Evolutionary conservation across 2,113 vertebrate genomes (phyloP), one percentile per base, ranked within the genome.

Genomic region (Calidris pugnax): DNA sequence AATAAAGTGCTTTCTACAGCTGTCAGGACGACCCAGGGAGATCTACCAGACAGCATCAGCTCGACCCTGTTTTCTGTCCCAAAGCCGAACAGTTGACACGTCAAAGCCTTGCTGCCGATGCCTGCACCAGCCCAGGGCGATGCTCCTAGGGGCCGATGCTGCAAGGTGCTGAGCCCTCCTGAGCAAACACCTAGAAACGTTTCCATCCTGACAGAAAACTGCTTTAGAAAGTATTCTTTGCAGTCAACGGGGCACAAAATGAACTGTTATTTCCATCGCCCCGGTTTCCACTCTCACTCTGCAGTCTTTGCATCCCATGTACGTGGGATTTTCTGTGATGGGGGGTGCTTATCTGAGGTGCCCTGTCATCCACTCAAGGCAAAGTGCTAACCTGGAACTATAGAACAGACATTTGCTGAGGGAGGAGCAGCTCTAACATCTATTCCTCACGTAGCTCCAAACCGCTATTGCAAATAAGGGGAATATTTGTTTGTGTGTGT

Each of bases 1-100:
- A 96, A 93, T 93, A 92, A 96, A 93, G 87, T 6, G n/a, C 93
- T 94, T 89, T 92, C 95, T 92, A 56, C 76, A 90, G 86, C 95
- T 96, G 95, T 96, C 95, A 94, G 91, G 89, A 93, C 3, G 45
- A 95, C 81, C 85, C 69, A 80, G 27, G 80, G 96, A 96, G 55
- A 95, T 93, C 92, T 96, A 89, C 67, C 93, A 95, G 93, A 90
- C 95, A 59, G 55, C 83, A 71, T 63, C 90, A 89, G 48, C 60
- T 87, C 3, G 1, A 93, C 86, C 90, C 88, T 91, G 93, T 86
- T 96, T 95, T 92, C 81, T 97, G 86, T 96, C 84, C 92, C 88
- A 89, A 89, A 92, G 72, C 47, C 69, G 73, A 95, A 56, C 14
- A 67, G 47, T 6, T 90, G 83, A 92, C 89, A 95, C 0, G 20